phyloP scores from a whole-genome alignment of 2,888 invertebrate genomes.

The Diaphora mendica region DNA sequence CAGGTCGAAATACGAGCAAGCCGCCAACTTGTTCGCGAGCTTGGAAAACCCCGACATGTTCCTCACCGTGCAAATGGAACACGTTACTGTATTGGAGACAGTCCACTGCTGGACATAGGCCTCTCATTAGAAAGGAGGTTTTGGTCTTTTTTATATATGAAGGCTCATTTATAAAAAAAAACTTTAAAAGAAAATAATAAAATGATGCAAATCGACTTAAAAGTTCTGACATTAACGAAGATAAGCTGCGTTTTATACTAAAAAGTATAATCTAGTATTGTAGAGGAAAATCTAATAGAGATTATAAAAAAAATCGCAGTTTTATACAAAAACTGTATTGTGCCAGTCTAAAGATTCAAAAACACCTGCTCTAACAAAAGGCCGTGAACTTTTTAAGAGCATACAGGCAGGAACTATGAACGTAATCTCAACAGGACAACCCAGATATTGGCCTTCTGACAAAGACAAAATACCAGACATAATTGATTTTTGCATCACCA shows the following conservation, averaged over 20 bases:
- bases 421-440: not conserved
- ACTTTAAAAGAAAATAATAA: constrained; percentile 63
- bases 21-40: constrained; percentile 88
- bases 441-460: not conserved
- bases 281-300: constrained; percentile 76
- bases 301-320: constrained; percentile 78
- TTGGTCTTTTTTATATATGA: too few relatives aligned
- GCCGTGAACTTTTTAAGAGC: too few relatives aligned
- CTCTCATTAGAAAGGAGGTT: too few relatives aligned
- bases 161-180: too few relatives aligned
- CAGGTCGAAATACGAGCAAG: constrained; percentile 90
- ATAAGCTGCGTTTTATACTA: constrained; percentile 89
- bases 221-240: constrained; percentile 86
- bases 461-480: too few relatives aligned
- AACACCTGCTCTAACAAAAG: too few relatives aligned
- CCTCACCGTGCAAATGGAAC: constrained; percentile 90
- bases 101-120: too few relatives aligned
- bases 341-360: too few relatives aligned
- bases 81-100: constrained; percentile 90
- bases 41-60: constrained; percentile 89
- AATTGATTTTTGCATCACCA: not conserved
- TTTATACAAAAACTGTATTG: constrained; percentile 78
- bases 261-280: constrained; percentile 87
- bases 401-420: not conserved
- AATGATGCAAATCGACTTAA: constrained; percentile 79